phyloP scores from a whole-genome alignment of 1,140 invertebrate species.

The Ceratina calcarata region DNA sequence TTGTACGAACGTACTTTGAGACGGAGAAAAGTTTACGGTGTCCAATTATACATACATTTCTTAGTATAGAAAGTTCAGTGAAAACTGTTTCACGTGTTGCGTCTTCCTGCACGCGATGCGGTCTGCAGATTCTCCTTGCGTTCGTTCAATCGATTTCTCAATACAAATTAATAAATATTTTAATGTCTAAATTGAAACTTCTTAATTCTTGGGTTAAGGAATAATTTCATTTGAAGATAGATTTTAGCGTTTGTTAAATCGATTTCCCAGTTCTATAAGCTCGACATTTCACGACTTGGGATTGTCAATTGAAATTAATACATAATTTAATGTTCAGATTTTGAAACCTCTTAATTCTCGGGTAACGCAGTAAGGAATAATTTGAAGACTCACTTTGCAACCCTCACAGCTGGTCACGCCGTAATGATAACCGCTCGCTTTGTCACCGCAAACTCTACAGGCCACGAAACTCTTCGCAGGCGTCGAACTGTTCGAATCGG shows the following conservation, averaged over 20 bases:
- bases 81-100: neutral
- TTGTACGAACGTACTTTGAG: neutral
- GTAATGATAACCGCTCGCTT: slow-evolving; percentile 99
- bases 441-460: slow-evolving; percentile 99
- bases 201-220: neutral
- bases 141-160: neutral
- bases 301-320: neutral
- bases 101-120: neutral
- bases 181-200: neutral
- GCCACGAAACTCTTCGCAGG: slow-evolving; percentile 93
- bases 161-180: neutral
- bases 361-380: too few species aligned
- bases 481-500: slow-evolving; percentile 88
- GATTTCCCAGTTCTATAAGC: too few species aligned
- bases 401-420: slow-evolving; percentile 99
- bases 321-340: neutral
- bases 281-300: too few species aligned
- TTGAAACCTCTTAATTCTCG: neutral
- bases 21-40: slow-evolving; percentile 26
- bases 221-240: too few species aligned
- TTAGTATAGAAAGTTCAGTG: slow-evolving; percentile 28
- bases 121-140: neutral
- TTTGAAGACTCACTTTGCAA: slow-evolving; percentile 92
- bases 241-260: slow-evolving; percentile 1
- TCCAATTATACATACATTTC: slow-evolving; percentile 19